Evolutionary conservation across 2,797 vertebrate species (phyloP), one percentile per base, ranked within the genome.

Genomic region (Eidolon dupreanum): DNA sequence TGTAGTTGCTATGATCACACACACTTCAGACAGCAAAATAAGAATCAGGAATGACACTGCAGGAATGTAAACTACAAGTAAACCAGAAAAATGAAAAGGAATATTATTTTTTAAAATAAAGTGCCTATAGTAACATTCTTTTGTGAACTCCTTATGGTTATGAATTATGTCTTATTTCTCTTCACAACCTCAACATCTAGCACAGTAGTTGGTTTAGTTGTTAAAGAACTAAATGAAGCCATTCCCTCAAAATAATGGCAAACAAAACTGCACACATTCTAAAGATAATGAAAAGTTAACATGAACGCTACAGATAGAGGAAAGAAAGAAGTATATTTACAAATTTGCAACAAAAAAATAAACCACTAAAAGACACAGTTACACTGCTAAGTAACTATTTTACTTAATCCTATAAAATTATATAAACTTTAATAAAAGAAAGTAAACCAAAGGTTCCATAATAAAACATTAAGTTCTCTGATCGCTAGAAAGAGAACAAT

Each of bases 381-480:
- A 73, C 57, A 88, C 41, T 61, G 11, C 36, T 55, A 0, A 73
- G 5, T 63, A 89, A 70, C 24, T 51, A 70, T 59, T 88, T 77
- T 15, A 92, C 19, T 51, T 81, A 28, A 66, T 31, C 55, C 83
- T 83, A 66, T 57, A 84, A 89, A 90, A 81, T 74, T 74, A 81
- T 6, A 85, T 43, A 46, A 75, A 93, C 10, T 61, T 87, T 51
- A 90, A 28, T 77, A 61, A 53, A 61, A 82, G 16, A 96, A 90
- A n/a, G n/a, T 33, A 61, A 75, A 70, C 5, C 24, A 90, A 74
- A 11, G 31, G 8, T 36, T 86, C 33, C 24, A 31, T 22, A 70
- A 88, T 61, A 75, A 96, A 68, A 53, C 24, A 85, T 61, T 73
- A 83, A 91, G 57, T 88, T 88, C 43, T 70, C 38, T 74, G 10